Percentiles rank a stretch among this genome's conserved stretches.
These are phyloP conservation scores for Oreochromis niloticus DNA, from an alignment of 2,113 vertebrate genomes.

Conservation along the genomic window DNA sequence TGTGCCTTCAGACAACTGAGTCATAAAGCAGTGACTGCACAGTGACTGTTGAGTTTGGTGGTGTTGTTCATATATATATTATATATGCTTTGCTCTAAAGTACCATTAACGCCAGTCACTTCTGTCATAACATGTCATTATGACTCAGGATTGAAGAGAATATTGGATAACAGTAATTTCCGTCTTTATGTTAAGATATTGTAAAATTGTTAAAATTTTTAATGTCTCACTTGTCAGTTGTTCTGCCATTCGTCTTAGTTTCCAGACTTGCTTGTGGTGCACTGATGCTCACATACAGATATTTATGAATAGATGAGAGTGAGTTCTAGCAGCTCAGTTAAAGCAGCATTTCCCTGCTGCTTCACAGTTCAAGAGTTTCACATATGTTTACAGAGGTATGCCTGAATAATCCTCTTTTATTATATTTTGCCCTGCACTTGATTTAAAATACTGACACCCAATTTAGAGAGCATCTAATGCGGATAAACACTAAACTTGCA, in stretches of 20 bases:
- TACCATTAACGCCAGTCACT: neutral
- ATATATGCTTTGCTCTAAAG: neutral
- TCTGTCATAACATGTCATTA: neutral
- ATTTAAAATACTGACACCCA: neutral
- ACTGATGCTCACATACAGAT: neutral
- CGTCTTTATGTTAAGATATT: neutral
- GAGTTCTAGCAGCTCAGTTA: neutral
- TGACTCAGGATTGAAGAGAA: neutral
- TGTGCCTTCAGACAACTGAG: conserved; percentile 1
- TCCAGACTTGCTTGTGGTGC: neutral
- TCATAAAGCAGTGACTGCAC: conserved; percentile 28
- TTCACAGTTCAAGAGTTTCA: neutral
- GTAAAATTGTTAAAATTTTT: neutral
- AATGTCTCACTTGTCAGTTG: neutral
- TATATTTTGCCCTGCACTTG: neutral
- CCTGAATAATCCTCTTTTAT: neutral
- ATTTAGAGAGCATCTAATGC: neutral
- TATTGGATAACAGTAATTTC: neutral
- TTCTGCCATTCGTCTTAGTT: neutral
- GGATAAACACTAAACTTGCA: neutral
- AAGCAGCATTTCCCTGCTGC: neutral
- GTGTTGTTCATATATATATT: neutral
- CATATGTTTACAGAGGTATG: neutral
- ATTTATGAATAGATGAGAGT: neutral
- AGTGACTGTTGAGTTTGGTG: neutral